A percentile compares a stretch with the other conserved stretches of the same genome.
These are phyloP conservation scores for Rhamphomyia laevipes DNA, from an alignment of 2,888 invertebrate species.

Conservation along the genomic window DNA sequence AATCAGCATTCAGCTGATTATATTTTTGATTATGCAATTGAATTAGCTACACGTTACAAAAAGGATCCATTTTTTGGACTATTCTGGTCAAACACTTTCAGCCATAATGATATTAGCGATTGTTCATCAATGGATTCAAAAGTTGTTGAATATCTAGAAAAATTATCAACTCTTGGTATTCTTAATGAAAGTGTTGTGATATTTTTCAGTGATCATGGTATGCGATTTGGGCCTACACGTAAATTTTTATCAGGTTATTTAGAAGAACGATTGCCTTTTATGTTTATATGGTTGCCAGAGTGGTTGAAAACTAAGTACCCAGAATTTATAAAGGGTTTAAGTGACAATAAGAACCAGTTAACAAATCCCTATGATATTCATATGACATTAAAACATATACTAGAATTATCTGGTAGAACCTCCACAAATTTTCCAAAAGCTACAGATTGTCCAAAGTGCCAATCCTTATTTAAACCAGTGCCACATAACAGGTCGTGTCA, in stretches of 20 bases:
- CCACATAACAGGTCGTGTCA: conserved; percentile 51
- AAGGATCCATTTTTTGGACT: conserved; percentile 56
- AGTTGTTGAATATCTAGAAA: conserved; percentile 46
- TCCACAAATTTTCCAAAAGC: conserved; percentile 28
- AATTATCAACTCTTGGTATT: conserved; percentile 46
- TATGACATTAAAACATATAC: conserved; percentile 54
- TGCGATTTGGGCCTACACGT: conserved; percentile 62
- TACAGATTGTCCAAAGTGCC: conserved; percentile 52
- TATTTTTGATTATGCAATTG: conserved; percentile 53
- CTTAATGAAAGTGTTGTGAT: conserved; percentile 55
- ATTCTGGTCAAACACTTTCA: conserved; percentile 69
- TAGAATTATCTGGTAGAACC: conserved; percentile 41
- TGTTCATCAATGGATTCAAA: conserved; percentile 54
- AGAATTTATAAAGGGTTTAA: conserved; percentile 43
- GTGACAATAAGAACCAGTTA: conserved; percentile 50
- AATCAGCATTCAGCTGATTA: conserved; percentile 53
- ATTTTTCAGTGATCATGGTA: conserved; percentile 68
- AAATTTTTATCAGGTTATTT: conserved; percentile 58
- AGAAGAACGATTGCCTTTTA: conserved; percentile 64
- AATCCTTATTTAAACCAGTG: conserved; percentile 49
- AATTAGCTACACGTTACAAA: conserved; percentile 52
- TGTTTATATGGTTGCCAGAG: conserved; percentile 56
- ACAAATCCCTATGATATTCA: conserved; percentile 66
- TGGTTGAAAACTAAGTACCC: conserved; percentile 46
- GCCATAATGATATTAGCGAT: conserved; percentile 56